Evolutionary conservation across 2,113 vertebrate genomes (phyloP).

Genomic region (Ariopsis seemanni): DNA sequence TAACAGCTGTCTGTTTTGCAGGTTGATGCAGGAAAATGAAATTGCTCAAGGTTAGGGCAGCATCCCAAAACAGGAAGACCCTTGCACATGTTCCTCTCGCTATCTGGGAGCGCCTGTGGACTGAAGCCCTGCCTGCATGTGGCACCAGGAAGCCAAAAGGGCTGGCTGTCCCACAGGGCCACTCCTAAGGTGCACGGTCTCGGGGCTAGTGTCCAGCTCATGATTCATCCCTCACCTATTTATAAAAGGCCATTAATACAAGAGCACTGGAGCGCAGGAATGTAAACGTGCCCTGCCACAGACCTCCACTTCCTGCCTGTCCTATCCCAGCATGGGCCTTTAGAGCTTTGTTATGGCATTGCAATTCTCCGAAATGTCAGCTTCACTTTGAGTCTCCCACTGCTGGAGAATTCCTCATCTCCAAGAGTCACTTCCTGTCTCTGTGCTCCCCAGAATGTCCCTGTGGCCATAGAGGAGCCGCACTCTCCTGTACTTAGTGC

Average conservation of each 20-base stretch:
- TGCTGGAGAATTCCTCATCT: slow-evolving; percentile 62
- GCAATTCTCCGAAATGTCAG: slow-evolving; percentile 48
- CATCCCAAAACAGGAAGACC: slow-evolving; percentile 76
- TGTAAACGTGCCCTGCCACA: slow-evolving; percentile 49
- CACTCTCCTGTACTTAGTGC: slow-evolving; percentile 66
- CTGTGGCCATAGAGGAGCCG: slow-evolving; percentile 51
- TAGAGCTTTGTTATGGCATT: slow-evolving; percentile 23
- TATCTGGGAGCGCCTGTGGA: slow-evolving; percentile 64
- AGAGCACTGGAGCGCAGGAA: slow-evolving; percentile 22
- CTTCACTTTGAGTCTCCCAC: slow-evolving; percentile 33
- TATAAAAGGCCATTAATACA: slow-evolving; percentile 40
- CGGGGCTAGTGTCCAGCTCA: slow-evolving; percentile 18
- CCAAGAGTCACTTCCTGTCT: slow-evolving; percentile 66
- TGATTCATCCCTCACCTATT: slow-evolving; percentile 51
- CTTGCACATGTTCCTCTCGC: slow-evolving; percentile 54
- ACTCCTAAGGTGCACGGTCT: slow-evolving; percentile 28
- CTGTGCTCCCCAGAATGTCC: slow-evolving; percentile 58
- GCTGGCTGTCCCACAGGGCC: slow-evolving; percentile 48
- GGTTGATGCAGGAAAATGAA: slow-evolving; percentile 66
- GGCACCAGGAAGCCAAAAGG: slow-evolving; percentile 65
- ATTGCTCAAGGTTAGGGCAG: slow-evolving; percentile 68
- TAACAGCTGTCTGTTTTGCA: slow-evolving; percentile 67
- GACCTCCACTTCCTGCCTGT: slow-evolving; percentile 45
- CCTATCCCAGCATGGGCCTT: background rate
- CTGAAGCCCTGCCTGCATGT: slow-evolving; percentile 58